Percentiles rank a stretch among this genome's conserved stretches.
These are phyloP conservation scores for Psammodynastes pulverulentus DNA, from an alignment of 2,113 vertebrate species.

Conservation along the genomic window DNA sequence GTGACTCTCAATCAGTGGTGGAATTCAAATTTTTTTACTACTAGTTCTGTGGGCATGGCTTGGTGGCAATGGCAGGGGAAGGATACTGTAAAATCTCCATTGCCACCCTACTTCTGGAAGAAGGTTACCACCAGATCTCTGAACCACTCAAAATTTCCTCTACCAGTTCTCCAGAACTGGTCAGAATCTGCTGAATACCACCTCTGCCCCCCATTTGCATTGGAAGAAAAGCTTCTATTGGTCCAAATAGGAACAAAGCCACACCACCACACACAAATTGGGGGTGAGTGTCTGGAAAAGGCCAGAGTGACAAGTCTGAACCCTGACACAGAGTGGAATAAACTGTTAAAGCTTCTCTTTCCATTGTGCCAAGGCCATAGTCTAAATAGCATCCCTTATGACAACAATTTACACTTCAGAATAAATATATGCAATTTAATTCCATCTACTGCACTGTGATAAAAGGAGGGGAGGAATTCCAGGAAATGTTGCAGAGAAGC, in stretches of 20 bases:
- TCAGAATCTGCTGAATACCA: too few species aligned
- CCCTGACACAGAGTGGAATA: not conserved
- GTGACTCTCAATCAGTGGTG: not conserved
- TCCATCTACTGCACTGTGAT: not conserved
- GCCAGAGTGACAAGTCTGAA: too few species aligned
- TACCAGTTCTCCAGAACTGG: too few species aligned
- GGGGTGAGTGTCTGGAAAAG: not conserved
- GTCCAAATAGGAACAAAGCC: not conserved
- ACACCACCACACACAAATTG: not conserved
- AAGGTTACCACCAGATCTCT: too few species aligned
- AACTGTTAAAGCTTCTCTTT: not conserved
- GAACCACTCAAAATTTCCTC: too few species aligned
- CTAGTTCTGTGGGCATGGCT: too few species aligned
- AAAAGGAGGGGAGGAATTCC: not conserved
- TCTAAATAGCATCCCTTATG: not conserved
- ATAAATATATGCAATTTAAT: not conserved
- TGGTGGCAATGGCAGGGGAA: too few species aligned
- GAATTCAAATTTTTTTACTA: too few species aligned
- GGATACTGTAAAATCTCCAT: too few species aligned
- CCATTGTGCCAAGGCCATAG: not conserved
- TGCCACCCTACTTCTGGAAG: too few species aligned
- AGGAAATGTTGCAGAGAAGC: not conserved
- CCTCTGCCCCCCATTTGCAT: not conserved
- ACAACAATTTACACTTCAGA: not conserved
- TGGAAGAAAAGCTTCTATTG: not conserved